Conservation (phyloP, 2,888 invertebrate genomes). For the Cheilosia impressa region DNA sequence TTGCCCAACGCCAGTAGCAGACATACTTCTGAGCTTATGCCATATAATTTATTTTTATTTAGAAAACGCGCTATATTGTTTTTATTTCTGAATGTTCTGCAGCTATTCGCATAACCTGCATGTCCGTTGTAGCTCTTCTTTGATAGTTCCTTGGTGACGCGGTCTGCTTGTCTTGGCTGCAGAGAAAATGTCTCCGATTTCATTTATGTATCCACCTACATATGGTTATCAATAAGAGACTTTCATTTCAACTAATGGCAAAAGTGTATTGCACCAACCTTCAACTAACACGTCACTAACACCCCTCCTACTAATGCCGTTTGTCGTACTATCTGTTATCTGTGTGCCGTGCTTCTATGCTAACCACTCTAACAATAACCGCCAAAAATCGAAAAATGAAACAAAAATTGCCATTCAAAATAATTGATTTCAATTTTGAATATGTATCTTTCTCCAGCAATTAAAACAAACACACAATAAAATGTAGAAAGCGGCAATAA, state of each 20-base stretch:
- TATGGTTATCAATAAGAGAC: neutral
- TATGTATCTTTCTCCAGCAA: conserved; percentile 70
- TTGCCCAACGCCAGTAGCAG: no score
- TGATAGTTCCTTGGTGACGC: no score
- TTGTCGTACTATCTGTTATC: neutral
- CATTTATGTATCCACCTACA: no score
- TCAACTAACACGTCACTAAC: no score
- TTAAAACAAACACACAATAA: conserved; percentile 63
- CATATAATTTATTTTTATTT: no score
- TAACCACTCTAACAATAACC: conserved; percentile 16
- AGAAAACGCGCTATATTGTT: no score
- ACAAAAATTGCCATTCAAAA: conserved; percentile 54
- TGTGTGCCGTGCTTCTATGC: conserved; percentile 1
- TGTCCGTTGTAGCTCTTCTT: no score
- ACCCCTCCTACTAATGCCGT: neutral
- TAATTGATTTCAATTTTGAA: conserved; percentile 69
- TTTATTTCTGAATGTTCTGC: no score
- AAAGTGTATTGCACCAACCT: neutral
- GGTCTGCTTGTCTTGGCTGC: no score
- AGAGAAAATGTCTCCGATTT: no score
- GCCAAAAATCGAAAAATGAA: neutral
- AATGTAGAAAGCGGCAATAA: conserved; percentile 70
- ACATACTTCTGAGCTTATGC: no score
- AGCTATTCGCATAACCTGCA: no score
- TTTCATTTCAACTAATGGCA: neutral